A percentile compares a stretch with the other conserved stretches of the same genome.
Conservation (phyloP, 2,797 vertebrate genomes). For the Rhinogobio ventralis region DNA sequence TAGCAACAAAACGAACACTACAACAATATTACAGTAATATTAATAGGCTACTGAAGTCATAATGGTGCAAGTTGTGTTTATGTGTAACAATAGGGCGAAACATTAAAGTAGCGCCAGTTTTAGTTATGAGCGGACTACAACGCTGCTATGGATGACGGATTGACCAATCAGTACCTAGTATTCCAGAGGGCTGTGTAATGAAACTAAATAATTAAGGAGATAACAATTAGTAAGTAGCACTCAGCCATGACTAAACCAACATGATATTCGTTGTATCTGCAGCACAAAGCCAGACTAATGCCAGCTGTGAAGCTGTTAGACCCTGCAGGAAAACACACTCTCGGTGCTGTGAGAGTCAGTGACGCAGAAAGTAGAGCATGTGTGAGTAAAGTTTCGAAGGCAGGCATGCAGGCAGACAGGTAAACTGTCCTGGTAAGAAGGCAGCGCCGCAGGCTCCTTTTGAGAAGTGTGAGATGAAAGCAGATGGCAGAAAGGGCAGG, state of each 20-base stretch:
- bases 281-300: constrained; percentile 32
- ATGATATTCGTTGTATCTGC: constrained; percentile 22
- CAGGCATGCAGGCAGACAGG: constrained; percentile 61
- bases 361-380: background rate
- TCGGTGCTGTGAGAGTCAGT: constrained; percentile 26
- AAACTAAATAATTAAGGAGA: background rate
- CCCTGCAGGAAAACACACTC: constrained; percentile 24
- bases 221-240: constrained; percentile 5
- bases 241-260: constrained; percentile 2
- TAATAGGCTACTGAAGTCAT: background rate
- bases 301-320: constrained; percentile 24
- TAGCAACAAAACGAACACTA: background rate
- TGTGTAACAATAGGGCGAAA: no score
- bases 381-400: constrained; percentile 40
- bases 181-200: background rate
- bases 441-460: constrained; percentile 41
- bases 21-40: background rate
- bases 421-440: constrained; percentile 62
- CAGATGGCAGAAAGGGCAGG: constrained; percentile 67
- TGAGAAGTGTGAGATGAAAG: constrained; percentile 66
- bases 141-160: background rate
- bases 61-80: background rate
- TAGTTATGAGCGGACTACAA: background rate
- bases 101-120: background rate
- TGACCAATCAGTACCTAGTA: background rate